Evolutionary conservation across 2,888 invertebrate species (phyloP).

Genomic region (Cheilosia impressa): DNA sequence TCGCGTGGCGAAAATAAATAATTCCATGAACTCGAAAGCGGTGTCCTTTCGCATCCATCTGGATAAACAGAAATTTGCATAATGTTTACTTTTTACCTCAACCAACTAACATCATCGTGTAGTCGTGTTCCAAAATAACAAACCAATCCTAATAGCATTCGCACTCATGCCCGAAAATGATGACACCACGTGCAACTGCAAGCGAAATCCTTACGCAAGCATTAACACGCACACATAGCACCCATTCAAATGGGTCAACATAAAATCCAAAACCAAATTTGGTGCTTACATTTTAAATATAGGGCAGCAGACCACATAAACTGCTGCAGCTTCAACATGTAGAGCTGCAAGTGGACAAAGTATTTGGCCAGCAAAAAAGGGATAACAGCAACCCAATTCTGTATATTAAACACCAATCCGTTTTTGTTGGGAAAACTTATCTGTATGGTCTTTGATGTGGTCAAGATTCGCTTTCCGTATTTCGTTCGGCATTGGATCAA

Average conservation of each 20-base stretch:
- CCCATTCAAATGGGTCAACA: background rate
- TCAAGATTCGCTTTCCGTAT: background rate
- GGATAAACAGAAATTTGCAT: slow-evolving; percentile 9
- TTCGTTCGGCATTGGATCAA: background rate
- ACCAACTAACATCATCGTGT: slow-evolving; percentile 9
- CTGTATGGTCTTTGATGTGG: slow-evolving; percentile 2
- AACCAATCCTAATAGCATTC: slow-evolving; percentile 14
- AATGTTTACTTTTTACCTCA: background rate
- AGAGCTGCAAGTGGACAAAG: slow-evolving; percentile 1
- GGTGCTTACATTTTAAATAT: slow-evolving; percentile 32
- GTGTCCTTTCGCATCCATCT: background rate
- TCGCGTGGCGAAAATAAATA: background rate
- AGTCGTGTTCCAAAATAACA: slow-evolving; percentile 6
- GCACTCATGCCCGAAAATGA: background rate
- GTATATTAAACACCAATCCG: background rate
- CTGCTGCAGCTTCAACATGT: slow-evolving; percentile 12
- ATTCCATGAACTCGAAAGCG: background rate
- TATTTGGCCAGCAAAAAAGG: background rate
- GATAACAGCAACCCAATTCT: background rate
- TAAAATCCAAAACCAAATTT: background rate
- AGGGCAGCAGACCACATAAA: slow-evolving; percentile 10
- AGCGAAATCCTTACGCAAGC: background rate
- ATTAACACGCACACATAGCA: background rate
- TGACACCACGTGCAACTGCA: slow-evolving; percentile 1
- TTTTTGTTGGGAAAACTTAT: background rate